These are phyloP conservation scores for Nebria salina DNA, from an alignment of 2,888 invertebrate species.

Conservation along the genomic window DNA sequence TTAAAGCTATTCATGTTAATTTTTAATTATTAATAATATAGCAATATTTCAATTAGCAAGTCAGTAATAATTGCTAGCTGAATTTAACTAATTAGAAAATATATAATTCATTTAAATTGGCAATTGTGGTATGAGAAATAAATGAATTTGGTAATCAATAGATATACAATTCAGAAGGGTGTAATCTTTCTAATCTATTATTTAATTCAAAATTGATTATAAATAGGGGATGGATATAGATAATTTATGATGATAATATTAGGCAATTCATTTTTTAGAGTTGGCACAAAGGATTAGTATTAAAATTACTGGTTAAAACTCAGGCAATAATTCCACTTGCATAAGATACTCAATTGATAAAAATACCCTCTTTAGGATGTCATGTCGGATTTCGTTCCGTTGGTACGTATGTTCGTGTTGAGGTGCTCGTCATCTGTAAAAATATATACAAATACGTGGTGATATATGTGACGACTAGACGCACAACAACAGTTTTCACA, in stretches of 20 bases:
- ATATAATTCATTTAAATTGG: neutral
- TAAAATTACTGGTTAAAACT: neutral
- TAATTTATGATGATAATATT: too few relatives aligned
- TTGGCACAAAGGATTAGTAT: too few relatives aligned
- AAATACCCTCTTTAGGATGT: slow-evolving; percentile 55
- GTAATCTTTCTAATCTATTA: neutral
- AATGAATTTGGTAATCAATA: neutral
- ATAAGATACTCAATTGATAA: slow-evolving; percentile 19
- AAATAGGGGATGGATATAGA: too few relatives aligned
- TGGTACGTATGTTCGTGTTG: slow-evolving; percentile 69
- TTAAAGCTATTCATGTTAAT: neutral
- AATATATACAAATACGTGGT: slow-evolving; percentile 13
- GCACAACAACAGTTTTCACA: slow-evolving; percentile 17
- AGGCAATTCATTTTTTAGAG: neutral
- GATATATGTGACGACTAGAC: slow-evolving; percentile 2
- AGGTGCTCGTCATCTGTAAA: slow-evolving; percentile 68
- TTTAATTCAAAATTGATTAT: neutral
- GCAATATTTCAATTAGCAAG: neutral
- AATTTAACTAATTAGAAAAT: neutral
- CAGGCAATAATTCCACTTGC: slow-evolving; percentile 13
- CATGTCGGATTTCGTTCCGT: slow-evolving; percentile 69
- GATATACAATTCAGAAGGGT: neutral
- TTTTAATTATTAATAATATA: neutral
- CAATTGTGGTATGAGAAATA: neutral
- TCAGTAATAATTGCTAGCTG: neutral